A percentile compares a stretch with the other conserved stretches of the same genome.
These are phyloP conservation scores for Meliscaeva auricollis DNA, from an alignment of 2,888 invertebrate genomes.

Conservation along the genomic window DNA sequence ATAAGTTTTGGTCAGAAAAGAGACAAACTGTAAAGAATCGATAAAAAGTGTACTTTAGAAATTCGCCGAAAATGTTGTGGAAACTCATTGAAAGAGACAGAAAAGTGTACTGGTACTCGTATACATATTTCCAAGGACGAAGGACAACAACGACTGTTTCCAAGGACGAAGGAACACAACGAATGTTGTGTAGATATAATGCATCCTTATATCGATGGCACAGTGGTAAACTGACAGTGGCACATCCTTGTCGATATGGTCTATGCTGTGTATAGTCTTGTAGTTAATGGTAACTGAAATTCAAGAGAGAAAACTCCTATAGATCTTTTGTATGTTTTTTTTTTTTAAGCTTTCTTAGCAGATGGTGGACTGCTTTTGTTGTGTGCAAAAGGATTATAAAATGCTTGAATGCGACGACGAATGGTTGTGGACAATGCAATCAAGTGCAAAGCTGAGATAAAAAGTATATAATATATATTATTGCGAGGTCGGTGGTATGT, in stretches of 20 bases:
- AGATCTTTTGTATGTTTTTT: constrained; percentile 29
- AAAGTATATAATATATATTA: constrained; percentile 11
- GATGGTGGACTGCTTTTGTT: constrained; percentile 25
- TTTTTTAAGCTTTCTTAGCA: constrained; percentile 7
- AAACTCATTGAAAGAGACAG: constrained; percentile 49
- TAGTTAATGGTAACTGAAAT: constrained; percentile 70
- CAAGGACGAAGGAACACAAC: neutral
- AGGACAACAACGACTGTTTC: constrained; percentile 10
- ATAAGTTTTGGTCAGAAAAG: neutral
- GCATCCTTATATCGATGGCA: neutral
- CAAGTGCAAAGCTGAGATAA: constrained; percentile 75
- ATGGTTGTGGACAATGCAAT: constrained; percentile 70
- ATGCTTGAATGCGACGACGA: constrained; percentile 68
- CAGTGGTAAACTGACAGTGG: constrained; percentile 53
- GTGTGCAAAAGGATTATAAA: constrained; percentile 61
- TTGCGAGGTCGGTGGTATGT: constrained; percentile 22
- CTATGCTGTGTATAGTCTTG: constrained; percentile 11
- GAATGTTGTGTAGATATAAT: constrained; percentile 1
- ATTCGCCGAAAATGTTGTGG: constrained; percentile 50
- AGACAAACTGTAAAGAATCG: constrained; percentile 30
- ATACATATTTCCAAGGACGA: neutral
- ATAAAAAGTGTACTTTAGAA: constrained; percentile 53
- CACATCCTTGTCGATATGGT: constrained; percentile 50
- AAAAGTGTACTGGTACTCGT: constrained; percentile 3
- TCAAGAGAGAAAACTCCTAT: constrained; percentile 54